Conservation (phyloP, 2,113 vertebrate species). For the Bombycilla garrulus region DNA sequence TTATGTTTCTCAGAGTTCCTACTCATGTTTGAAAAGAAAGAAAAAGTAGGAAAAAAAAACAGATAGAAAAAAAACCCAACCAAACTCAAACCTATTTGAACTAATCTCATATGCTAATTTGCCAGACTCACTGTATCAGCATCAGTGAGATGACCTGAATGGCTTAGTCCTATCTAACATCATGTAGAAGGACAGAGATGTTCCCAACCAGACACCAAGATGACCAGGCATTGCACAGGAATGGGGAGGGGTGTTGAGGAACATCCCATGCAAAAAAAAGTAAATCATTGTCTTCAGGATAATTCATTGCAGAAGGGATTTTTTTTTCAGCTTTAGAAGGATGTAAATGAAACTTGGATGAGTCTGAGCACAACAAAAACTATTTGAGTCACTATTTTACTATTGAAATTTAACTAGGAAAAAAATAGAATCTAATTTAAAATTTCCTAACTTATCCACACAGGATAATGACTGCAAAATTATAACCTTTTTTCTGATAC, state of each 20-base stretch:
- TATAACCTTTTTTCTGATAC: neutral
- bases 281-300: neutral
- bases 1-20: neutral
- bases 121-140: neutral
- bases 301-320: neutral
- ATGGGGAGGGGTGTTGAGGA: accelerated
- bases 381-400: neutral
- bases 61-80: neutral
- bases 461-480: neutral
- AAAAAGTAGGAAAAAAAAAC: neutral
- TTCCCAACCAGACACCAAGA: neutral
- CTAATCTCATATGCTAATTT: neutral
- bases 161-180: no score
- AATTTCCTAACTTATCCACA: neutral
- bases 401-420: neutral
- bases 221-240: neutral
- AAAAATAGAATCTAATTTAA: neutral
- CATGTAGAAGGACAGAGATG: neutral
- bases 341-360: neutral
- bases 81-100: neutral
- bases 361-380: neutral
- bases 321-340: neutral
- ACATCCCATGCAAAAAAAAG: accelerated
- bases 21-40: neutral
- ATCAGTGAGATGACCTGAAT: neutral